Base-by-base conservation (phyloP, 2,113 vertebrate species). In the Nycticryphes semicollaris region DNA sequence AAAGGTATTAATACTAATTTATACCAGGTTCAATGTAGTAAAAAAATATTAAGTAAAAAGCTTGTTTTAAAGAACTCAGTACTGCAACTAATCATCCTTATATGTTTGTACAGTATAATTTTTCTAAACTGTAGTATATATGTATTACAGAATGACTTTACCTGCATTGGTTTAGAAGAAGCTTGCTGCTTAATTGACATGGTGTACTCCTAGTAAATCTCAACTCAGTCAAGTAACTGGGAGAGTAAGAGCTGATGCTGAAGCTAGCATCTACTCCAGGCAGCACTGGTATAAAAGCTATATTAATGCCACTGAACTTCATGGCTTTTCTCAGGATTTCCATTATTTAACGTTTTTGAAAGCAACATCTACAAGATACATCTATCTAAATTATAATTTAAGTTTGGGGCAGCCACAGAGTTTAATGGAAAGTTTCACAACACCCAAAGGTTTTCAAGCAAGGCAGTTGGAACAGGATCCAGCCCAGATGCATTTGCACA, bases 1-100 rank as follows among this genome's bases (percentile, higher is more conserved):
- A 89, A 93, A 89, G 84, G 30, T 90, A 77, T 95, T 90, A 94
- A 51, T 88, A 96, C 64, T 83, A 94, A 95, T 94, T 92, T 96
- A 83, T 87, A 53, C 39, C 8, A 66, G 54, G 56, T 78, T 84
- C 25, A 43, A 21, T 77, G 74, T 48, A 84, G 60, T 87, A 56
- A 91, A 95, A 95, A 95, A 33, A 14, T 30, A 21, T 9, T 35
- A 63, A 72, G 13, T 39, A 63, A 84, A 90, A 79, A 63, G 56
- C 39, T 90, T 82, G 14, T 92, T 94, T 87, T 84, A 56, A 92
- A 75, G 39, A 82, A 82, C 23, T n/a, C 41, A 37, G 16, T 74
- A 31, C 14, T 41, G 69, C 50, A 76, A 92, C n/a, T 73, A 62
- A 82, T 94, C 15, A 11, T 86, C 64, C 41, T 68, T 78, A 72